Conservation (phyloP, 2,888 invertebrate genomes). For the Ormyrus nitidulus region DNA sequence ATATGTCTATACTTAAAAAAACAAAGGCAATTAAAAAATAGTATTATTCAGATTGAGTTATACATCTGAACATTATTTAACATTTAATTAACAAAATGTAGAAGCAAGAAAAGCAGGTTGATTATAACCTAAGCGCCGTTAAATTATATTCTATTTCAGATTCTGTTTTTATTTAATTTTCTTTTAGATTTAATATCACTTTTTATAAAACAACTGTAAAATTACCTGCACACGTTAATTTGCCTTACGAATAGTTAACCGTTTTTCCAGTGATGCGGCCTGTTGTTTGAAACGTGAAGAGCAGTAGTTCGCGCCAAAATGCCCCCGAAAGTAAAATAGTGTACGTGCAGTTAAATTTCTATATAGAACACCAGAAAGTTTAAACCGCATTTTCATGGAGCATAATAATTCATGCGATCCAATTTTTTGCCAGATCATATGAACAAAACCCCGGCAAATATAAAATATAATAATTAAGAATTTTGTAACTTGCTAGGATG, state of each 20-base stretch:
- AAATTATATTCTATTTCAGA: not conserved
- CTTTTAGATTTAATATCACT: not conserved
- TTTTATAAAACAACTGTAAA: not conserved
- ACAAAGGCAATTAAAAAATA: not conserved
- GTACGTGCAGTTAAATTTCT: no score
- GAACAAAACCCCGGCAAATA: no score
- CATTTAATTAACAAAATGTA: not conserved
- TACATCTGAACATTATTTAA: not conserved
- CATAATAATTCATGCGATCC: no score
- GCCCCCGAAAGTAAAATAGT: conserved; percentile 42
- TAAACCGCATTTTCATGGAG: no score
- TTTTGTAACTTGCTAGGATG: no score
- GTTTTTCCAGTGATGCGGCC: conserved; percentile 16
- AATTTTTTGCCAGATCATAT: no score
- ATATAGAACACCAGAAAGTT: no score
- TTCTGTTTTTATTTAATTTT: not conserved
- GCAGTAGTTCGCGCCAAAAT: conserved; percentile 52
- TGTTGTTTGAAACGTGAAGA: conserved; percentile 51
- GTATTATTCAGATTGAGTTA: not conserved
- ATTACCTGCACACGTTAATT: conserved; percentile 14
- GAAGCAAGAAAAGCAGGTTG: not conserved
- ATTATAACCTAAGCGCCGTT: conserved; percentile 27
- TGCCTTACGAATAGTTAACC: conserved; percentile 35
- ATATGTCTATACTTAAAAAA: not conserved
- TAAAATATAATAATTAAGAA: no score